A percentile compares a stretch with the other conserved stretches of the same genome.
These are phyloP conservation scores for Rhagonycha fulva DNA, from an alignment of 2,888 invertebrate species.

Conservation along the genomic window DNA sequence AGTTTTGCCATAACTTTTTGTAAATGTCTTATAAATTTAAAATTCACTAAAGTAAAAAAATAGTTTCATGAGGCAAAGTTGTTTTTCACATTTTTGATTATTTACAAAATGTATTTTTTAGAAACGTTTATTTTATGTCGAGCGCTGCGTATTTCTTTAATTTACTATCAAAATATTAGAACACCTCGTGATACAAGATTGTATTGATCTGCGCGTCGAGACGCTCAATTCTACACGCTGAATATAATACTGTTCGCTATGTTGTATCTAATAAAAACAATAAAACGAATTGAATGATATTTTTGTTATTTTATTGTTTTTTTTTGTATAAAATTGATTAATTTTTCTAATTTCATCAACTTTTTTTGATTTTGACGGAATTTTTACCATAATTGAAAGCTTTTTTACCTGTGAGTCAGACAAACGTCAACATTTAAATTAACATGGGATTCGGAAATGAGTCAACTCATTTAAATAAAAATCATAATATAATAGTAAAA, in stretches of 20 bases:
- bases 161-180: conserved; percentile 9
- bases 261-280: not conserved
- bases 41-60: not conserved
- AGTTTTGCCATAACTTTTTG: conserved; percentile 49
- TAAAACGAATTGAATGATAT: not conserved
- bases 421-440: no score
- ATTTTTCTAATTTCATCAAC: not conserved
- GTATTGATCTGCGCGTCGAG: conserved; percentile 25
- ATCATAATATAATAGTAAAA: no score
- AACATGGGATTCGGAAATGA: no score
- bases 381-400: no score
- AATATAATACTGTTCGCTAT: not conserved
- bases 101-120: not conserved
- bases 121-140: not conserved
- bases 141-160: not conserved
- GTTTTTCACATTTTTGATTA: not conserved
- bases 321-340: not conserved
- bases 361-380: not conserved
- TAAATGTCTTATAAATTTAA: not conserved
- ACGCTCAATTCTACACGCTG: not conserved
- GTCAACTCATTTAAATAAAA: no score
- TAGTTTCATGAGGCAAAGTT: not conserved
- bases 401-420: no score
- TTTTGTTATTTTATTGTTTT: not conserved
- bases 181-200: conserved; percentile 5